Conservation (phyloP, 2,797 vertebrate species). For the Anguilla megastoma region DNA sequence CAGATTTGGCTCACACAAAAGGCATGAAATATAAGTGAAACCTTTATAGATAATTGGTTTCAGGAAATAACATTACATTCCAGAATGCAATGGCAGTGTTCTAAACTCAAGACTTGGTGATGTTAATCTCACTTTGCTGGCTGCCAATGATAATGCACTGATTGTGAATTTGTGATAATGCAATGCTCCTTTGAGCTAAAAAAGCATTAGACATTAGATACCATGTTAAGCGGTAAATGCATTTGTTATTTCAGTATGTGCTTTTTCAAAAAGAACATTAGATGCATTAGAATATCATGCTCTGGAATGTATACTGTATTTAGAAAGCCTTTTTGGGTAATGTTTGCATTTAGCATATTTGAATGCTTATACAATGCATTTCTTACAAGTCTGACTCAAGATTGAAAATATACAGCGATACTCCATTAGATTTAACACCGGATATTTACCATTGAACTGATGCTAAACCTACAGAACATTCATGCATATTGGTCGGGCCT, state of each 20-base stretch:
- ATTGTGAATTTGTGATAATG: background rate
- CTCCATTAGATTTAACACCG: background rate
- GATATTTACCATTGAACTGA: background rate
- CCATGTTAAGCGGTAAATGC: background rate
- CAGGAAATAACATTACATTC: background rate
- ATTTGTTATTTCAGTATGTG: background rate
- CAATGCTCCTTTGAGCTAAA: background rate
- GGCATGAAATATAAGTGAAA: background rate
- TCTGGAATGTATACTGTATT: background rate
- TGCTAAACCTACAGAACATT: too few species aligned
- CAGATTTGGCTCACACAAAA: background rate
- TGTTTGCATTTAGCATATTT: background rate
- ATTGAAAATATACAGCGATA: background rate
- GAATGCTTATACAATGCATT: background rate
- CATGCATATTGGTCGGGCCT: too few species aligned
- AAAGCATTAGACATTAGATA: background rate
- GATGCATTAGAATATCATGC: background rate
- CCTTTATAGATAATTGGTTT: background rate
- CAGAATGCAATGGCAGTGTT: background rate
- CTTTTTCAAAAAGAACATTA: background rate
- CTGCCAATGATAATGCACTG: background rate
- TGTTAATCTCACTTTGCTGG: background rate
- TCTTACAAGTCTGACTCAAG: background rate
- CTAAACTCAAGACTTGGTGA: background rate
- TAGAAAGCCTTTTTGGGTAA: background rate